Percentiles rank a stretch among this genome's conserved stretches.
Evolutionary conservation across 2,797 vertebrate species (phyloP).

Genomic region (Champsocephalus esox): DNA sequence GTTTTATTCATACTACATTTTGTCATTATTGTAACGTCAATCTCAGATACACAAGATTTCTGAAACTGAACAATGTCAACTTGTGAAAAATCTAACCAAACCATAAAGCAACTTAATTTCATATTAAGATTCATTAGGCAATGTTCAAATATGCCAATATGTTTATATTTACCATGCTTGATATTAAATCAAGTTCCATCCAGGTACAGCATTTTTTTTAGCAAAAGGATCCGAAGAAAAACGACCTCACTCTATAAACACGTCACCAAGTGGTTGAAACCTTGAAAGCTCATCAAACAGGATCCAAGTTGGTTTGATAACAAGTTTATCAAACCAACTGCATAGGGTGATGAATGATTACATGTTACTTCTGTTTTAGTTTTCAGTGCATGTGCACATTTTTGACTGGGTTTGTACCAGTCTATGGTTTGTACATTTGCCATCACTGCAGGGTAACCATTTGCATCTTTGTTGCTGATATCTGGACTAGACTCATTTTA

Average conservation of each 20-base stretch:
- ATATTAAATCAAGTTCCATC: background rate
- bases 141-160: background rate
- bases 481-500: conserved; percentile 33
- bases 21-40: background rate
- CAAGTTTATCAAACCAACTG: background rate
- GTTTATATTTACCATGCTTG: background rate
- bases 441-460: conserved; percentile 43
- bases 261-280: background rate
- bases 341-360: background rate
- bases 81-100: background rate
- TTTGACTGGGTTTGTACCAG: conserved; percentile 30
- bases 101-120: background rate
- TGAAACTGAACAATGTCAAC: background rate
- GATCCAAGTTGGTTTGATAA: too few relatives aligned
- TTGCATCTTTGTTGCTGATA: conserved; percentile 68
- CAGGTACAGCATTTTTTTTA: background rate
- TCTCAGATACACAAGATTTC: background rate
- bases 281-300: too few relatives aligned
- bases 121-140: background rate
- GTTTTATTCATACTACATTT: background rate
- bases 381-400: background rate
- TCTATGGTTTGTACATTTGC: conserved; percentile 10
- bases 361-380: background rate
- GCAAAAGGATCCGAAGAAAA: background rate
- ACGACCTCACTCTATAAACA: too few relatives aligned